Base-by-base conservation (phyloP, 2,888 invertebrate species). In the Schizaphis graminum region DNA sequence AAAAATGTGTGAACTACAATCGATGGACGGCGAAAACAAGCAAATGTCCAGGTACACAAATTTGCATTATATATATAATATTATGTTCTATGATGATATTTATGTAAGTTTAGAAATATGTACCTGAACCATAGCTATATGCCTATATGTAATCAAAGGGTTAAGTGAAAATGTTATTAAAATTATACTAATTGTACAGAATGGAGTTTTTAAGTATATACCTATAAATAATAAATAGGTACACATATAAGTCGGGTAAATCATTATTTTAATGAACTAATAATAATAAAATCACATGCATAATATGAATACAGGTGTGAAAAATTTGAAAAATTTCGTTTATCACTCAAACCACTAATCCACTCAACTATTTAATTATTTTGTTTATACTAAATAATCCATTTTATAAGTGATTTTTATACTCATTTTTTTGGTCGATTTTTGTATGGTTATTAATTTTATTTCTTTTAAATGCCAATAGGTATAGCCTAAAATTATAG, bases 1-100 rank as follows among this genome's bases (percentile, higher is more conserved):
- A 96, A 97, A 97, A 94, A 97, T 98, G 26, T 98, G 98, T 95
- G 98, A 98, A 96, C 97, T 98, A 49, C 98, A 98, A 95, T 97
- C 98, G 0, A 96, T 98, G 11, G 98, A 98, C 95, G 98, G 98
- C 95, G 86, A 67, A 16, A 93, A 93, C 56, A 86, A 95, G 94
- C n/a, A 94, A 87, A 94, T 94, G 94, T 94, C 94, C 13, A 94
- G n/a, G 96, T 96, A 95, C 8, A 35, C 8, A 21, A 21, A 21
- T 21, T 77, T 21, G 8, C 35, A 41, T 35, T 77, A 35, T 77
- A 77, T 77, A 2, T 1, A n/a, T 67, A n/a, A n/a, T 67, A 67
- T 16, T n/a, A 67, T 0, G 8, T 77, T 77, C 5, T 41, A n/a
- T n/a, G 16, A 16, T 28, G 35, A 35, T 3, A 77, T 77, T 77